Evolutionary conservation across 2,888 invertebrate species (phyloP), one percentile per base, ranked within the genome.

Genomic region (Omphaloscelis lunosa): DNA sequence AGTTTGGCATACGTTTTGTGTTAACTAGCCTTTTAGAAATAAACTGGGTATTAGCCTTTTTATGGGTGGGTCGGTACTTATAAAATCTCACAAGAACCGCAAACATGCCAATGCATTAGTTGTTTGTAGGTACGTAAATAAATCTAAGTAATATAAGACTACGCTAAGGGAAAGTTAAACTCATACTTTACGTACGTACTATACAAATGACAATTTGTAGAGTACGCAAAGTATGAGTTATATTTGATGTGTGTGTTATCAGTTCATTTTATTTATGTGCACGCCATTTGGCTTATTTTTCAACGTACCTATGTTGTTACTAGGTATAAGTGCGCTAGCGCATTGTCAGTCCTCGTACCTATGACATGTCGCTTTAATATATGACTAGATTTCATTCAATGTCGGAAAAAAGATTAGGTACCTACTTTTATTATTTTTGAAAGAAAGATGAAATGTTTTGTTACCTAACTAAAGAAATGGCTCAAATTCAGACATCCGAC

Each of bases 201-300:
- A n/a, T 34, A 34, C 34, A 34, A 34, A 34, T 34, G 34, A 34
- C 34, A 34, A 85, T 85, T 85, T 75, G n/a, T 59, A 72, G 9
- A 67, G 74, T 75, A 59, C 7, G 39, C 56, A 27, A 11, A 75
- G 90, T 89, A 91, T 89, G 89, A 90, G 88, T 89, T 90, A 87
- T 91, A 90, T 90, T 87, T 91, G 90, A 91, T 89, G 89, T 92
- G 88, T 92, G 92, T 92, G 92, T 93, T 93, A 94, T 92, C 92
- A 91, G 89, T 89, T 89, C 91, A 92, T 91, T 93, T 92, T 92
- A 93, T 92, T 93, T 93, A 93, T 92, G 88, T 90, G 88, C 91
- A 92, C 89, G 91, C 88, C 86, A 91, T 87, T 92, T 90, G 85
- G 89, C 88, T 89, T 89, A 91, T 92, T 93, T 93, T 80, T 91